Conservation (phyloP, 2,113 vertebrate genomes). For the Pterocles orientalis region DNA sequence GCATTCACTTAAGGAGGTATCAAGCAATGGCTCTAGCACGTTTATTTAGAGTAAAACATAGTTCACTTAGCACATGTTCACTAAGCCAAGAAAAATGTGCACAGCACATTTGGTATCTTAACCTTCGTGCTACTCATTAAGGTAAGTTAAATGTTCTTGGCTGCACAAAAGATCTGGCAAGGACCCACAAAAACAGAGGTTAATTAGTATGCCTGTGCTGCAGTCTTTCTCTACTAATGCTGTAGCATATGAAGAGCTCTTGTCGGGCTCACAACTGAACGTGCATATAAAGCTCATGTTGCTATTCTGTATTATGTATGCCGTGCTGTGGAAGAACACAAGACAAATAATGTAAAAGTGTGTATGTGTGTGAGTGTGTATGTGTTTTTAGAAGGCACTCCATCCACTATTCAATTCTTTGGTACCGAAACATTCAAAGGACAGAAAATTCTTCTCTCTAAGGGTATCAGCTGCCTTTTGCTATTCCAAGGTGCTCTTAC, state of each 20-base stretch:
- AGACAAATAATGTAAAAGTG: neutral
- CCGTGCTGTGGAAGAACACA: neutral
- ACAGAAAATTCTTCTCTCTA: neutral
- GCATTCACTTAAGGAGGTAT: neutral
- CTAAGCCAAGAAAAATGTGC: neutral
- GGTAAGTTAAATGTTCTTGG: neutral
- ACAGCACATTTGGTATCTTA: neutral
- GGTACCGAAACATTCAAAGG: neutral
- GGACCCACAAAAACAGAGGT: conserved; percentile 31
- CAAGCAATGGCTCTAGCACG: neutral
- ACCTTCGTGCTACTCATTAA: conserved; percentile 23
- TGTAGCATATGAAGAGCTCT: neutral
- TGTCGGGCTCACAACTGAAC: neutral
- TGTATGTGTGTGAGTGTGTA: neutral
- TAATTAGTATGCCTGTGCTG: conserved; percentile 5
- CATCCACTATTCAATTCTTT: neutral
- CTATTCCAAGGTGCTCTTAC: neutral
- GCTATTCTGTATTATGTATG: neutral
- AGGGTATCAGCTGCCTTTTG: neutral
- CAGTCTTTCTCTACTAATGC: neutral
- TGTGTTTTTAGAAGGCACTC: neutral
- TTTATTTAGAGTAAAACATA: conserved; percentile 1
- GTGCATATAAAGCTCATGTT: neutral
- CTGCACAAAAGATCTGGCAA: neutral
- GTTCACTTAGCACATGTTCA: neutral